Evolutionary conservation across 64 coral and sea anemone species (phyloP), one percentile per base, ranked within the genome.

Genomic region (Montipora capricornis): DNA sequence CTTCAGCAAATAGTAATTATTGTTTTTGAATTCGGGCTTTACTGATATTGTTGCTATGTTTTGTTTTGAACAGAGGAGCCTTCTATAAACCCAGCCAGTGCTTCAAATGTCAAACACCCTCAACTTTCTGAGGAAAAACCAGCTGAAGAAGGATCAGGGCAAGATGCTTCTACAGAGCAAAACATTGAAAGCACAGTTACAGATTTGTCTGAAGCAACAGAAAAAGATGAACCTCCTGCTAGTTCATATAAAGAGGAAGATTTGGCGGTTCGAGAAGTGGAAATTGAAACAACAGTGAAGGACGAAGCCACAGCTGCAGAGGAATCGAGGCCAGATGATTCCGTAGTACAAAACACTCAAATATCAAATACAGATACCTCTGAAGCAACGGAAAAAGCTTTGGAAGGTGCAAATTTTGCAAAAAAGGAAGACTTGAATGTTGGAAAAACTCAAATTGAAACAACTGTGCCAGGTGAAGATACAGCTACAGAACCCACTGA

Each of bases 61-160:
- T 80, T 59, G 3, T 81, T 59, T 26, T 10, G 0, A 58, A 62
- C 12, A 64, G 53, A 7, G 22, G 15, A 82, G 13, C 55, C 58
- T 64, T 4, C 66, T 49, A 20, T n/a, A 12, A 7, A 46, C 17
- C 3, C 8, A 86, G 82, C 44, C 19, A 49, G 8, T 86, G 44
- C 49, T 16, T 16, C 12, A 83, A 13, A 17, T 44, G 15, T 47
- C 5, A 53, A 67, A 51, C 64, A 86, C 0, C 0, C 82, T 14
- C 15, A 73, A 51, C 44, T 10, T 71, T 19, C 82, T 50, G 66
- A 71, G 66, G 82, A 86, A 11, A 86, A 71, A 73, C 20, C 47
- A 49, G 9, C 49, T 44, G 44, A 70, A 50, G 66, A 71, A 2
- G 62, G 20, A 52, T 70, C 66, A 20, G 45, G 47, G 2, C 2